Percentiles rank a stretch among this genome's conserved stretches.
Conservation (phyloP, 2,888 invertebrate genomes). For the Xestoiulus laeticollis region DNA sequence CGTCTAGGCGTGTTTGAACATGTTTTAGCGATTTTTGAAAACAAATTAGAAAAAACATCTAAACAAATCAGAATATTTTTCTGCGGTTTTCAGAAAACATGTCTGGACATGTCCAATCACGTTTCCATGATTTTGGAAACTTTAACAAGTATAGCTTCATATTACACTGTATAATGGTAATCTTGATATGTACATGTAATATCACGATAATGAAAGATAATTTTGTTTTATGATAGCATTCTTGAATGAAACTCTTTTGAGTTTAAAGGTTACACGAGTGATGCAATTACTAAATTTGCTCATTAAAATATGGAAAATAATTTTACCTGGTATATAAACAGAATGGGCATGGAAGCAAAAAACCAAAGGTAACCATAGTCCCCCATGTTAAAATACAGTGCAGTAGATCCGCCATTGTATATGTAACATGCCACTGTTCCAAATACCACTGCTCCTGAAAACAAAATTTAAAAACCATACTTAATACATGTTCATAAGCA, state of each 20-base stretch:
- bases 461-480: neutral
- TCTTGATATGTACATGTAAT: neutral
- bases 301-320: too few relatives aligned
- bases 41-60: too few relatives aligned
- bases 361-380: conserved; percentile 76
- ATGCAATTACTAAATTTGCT: neutral
- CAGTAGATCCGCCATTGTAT: conserved; percentile 73
- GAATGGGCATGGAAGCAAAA: conserved; percentile 72
- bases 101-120: too few relatives aligned
- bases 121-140: too few relatives aligned
- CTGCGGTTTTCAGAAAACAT: too few relatives aligned
- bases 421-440: conserved; percentile 74
- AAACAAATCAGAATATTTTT: too few relatives aligned
- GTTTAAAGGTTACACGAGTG: neutral
- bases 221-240: neutral
- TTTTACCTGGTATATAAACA: conserved; percentile 72
- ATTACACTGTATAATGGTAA: neutral
- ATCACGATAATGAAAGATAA: neutral
- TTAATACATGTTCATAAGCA: neutral
- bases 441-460: conserved; percentile 67
- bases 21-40: too few relatives aligned
- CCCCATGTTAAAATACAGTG: conserved; percentile 72
- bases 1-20: too few relatives aligned
- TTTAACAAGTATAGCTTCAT: too few relatives aligned
- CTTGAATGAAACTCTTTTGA: neutral